Evolutionary conservation across 2,888 invertebrate genomes (phyloP), one percentile per base, ranked within the genome.

Genomic region (Luffia ferchaultella): DNA sequence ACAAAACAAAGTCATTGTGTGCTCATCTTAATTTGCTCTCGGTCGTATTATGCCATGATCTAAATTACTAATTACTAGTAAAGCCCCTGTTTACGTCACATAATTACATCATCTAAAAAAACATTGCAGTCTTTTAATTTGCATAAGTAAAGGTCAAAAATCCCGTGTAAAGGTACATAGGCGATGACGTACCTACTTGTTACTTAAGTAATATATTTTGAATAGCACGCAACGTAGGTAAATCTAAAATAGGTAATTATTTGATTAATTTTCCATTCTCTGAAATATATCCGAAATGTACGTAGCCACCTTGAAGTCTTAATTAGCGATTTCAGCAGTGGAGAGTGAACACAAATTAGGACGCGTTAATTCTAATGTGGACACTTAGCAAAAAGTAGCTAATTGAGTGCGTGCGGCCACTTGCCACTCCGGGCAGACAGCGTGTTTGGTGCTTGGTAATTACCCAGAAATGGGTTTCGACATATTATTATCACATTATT

Each of bases 271-370:
- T 44, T 44, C 17, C 18, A 15, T 42, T 45, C 9, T 47, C 16
- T 30, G 42, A 41, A 40, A 17, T 48, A 17, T 18, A 18, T 18
- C 41, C 41, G 18, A 30, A 12, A 30, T 30, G 19, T 52, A 45
- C 41, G 2, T 44, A 20, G 18, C 16, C 17, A 48, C 50, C 76
- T 76, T 76, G 76, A 76, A 74, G 73, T 64, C 60, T 68, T 63
- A 73, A 73, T 76, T 77, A 76, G 68, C 74, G 56, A 58, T 63
- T 65, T 62, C 65, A 30, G 61, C 70, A 65, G 70, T 69, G 71
- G 64, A 67, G 66, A 74, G 67, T 70, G 65, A 60, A 66, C 65
- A 68, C 30, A 67, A 77, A 76, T 76, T 74, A 76, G 77, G 73
- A 66, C 73, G 73, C 61, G 72, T 66, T 77, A 77, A 77, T 75